Evolutionary conservation across 1,140 invertebrate genomes (phyloP).

Genomic region (Laupala kohalensis): DNA sequence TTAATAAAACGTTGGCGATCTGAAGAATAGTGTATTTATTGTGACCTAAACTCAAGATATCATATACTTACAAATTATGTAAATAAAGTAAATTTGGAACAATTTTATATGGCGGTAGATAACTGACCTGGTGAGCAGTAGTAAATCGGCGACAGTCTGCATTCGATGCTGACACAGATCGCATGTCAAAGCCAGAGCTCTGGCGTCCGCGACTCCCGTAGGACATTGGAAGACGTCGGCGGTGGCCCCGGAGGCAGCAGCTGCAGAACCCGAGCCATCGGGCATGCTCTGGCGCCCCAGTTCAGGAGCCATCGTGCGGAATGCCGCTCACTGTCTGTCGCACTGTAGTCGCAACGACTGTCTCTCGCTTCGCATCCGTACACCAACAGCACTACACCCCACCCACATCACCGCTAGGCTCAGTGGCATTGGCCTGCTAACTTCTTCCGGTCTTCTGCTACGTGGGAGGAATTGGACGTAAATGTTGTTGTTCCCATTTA

Average conservation of each 20-base stretch:
- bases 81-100: no score
- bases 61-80: no score
- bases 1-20: no score
- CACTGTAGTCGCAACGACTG: not conserved
- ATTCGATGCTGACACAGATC: constrained; percentile 13
- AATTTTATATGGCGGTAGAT: no score
- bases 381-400: not conserved
- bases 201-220: not conserved
- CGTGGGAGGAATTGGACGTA: no score
- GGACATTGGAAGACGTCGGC: not conserved
- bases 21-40: no score
- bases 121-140: constrained; percentile 12
- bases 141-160: constrained; percentile 12
- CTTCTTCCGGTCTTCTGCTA: no score
- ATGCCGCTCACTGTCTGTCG: no score
- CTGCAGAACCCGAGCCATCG: not conserved
- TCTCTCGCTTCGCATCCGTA: not conserved
- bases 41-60: no score
- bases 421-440: no score
- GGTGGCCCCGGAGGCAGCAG: not conserved
- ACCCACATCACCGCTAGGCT: not conserved
- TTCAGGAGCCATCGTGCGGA: not conserved
- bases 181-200: constrained; percentile 11
- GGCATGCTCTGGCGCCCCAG: not conserved
- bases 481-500: no score